Conservation (phyloP, 64 coral and sea anemone genomes). For the Anthopleura sola region DNA sequence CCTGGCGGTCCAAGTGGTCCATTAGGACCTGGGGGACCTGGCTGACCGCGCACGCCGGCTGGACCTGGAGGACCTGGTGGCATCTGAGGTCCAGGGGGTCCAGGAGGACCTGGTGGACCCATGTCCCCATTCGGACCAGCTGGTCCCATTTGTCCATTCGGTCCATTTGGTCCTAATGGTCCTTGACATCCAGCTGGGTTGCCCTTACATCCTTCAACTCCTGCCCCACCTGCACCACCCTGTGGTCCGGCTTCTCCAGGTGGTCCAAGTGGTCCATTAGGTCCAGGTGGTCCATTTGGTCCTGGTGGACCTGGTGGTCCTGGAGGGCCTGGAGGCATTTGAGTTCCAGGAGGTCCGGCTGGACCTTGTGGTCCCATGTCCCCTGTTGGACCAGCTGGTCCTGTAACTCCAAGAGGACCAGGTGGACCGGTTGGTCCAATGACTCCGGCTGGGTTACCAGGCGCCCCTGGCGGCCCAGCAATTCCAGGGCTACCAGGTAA, state of each 20-base stretch:
- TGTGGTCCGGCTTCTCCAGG: not conserved
- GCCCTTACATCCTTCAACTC: not conserved
- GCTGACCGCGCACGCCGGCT: slow-evolving; percentile 4
- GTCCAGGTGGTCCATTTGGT: slow-evolving; percentile 54
- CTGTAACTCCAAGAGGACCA: slow-evolving; percentile 24
- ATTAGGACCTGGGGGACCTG: slow-evolving; percentile 21
- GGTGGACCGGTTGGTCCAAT: not conserved
- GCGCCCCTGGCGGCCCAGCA: slow-evolving; percentile 17
- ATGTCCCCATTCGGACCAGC: not conserved
- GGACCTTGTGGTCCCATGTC: slow-evolving; percentile 43
- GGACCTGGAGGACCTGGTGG: slow-evolving; percentile 36
- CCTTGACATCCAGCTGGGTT: not conserved
- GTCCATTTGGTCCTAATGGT: not conserved
- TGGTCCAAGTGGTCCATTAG: slow-evolving; percentile 14
- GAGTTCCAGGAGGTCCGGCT: slow-evolving; percentile 69
- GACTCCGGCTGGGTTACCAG: not conserved
- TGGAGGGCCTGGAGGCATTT: slow-evolving; percentile 64
- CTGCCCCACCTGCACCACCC: not conserved
- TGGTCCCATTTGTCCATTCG: not conserved
- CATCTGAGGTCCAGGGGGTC: not conserved
- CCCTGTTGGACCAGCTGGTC: slow-evolving; percentile 41
- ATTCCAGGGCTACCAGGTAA: not conserved
- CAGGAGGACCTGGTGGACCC: slow-evolving; percentile 32
- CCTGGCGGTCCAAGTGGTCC: slow-evolving; percentile 55
- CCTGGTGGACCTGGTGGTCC: slow-evolving; percentile 32